A percentile compares a stretch with the other conserved stretches of the same genome.
Conservation (phyloP, 1,140 invertebrate species). For the Aphis craccivora region DNA sequence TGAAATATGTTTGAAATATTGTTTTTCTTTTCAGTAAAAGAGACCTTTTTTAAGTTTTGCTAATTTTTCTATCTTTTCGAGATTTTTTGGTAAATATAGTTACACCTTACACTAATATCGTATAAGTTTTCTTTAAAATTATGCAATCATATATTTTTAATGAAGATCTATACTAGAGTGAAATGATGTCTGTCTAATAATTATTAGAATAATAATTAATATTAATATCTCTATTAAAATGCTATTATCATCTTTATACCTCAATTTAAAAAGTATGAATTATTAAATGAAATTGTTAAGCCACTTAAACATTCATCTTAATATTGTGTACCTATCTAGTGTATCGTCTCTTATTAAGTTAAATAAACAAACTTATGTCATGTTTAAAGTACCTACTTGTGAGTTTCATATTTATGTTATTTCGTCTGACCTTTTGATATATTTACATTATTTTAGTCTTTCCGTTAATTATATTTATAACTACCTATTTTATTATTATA, state of each 20-base stretch:
- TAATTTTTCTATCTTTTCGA: not conserved
- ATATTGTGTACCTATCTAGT: not conserved
- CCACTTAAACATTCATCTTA: not conserved
- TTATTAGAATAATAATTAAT: not conserved
- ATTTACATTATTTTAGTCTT: not conserved
- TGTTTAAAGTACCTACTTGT: not conserved
- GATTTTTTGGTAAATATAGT: not conserved
- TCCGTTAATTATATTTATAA: not conserved
- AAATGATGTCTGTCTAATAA: not conserved
- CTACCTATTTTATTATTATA: not conserved
- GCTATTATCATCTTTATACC: not conserved
- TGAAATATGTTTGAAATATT: not conserved
- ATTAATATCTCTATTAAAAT: not conserved
- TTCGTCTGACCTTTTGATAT: not conserved
- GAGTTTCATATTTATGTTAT: not conserved
- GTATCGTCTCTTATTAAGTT: not conserved
- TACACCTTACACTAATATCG: not conserved
- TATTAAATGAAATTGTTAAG: not conserved
- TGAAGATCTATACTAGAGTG: not conserved
- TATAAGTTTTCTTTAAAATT: not conserved
- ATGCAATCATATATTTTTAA: not conserved
- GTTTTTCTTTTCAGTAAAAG: not conserved
- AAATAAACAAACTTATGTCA: not conserved
- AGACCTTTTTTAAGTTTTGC: not conserved
- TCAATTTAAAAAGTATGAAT: not conserved